Evolutionary conservation across 2,797 vertebrate species (phyloP), one percentile per base, ranked within the genome.

Genomic region (Xerus rutilus): DNA sequence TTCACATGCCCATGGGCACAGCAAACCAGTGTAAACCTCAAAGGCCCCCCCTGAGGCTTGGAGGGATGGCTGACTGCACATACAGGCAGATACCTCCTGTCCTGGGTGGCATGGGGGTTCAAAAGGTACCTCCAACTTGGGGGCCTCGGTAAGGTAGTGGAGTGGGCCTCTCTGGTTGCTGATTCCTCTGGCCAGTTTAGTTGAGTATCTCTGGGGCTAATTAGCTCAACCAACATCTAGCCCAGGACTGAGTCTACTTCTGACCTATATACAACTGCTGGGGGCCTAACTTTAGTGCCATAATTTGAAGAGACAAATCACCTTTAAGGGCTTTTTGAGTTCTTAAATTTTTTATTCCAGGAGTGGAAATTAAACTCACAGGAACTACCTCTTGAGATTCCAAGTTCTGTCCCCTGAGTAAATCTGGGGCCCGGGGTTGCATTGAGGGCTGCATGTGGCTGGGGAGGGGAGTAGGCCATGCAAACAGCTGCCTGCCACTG

Each of bases 401-500:
- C 4, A 30, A 72, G 70, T 62, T 92, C 43, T 49, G 23, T 59
- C 10, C 14, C 32, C 45, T 72, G 45, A 30, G 25, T 25, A 32
- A 39, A 32, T 49, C 35, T 54, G 15, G 17, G 25, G 73, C 10
- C 4, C 4, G 0, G 43, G 47, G 39, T 28, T 32, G 23, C 3
- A 0, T 15, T 2, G 11, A 73, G 30, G 20, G 6, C 30, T 35
- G 64, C 18, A 14, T 52, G 35, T 47, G 30, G 18, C 15, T 45
- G 2, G 28, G 35, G 57, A 83, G 20, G 18, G 81, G 11, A 0
- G 0, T 49, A 6, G 57, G 10, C 20, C 9, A 1, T 0, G 3
- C 1, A 1, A 32, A 59, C 69, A 45, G 52, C 43, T 72, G 20
- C 54, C 23, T 0, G 0, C 32, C 14, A 11, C 28, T 30, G 25